phyloP scores from a whole-genome alignment of 2,888 invertebrate genomes.

The Buathra laborator region DNA sequence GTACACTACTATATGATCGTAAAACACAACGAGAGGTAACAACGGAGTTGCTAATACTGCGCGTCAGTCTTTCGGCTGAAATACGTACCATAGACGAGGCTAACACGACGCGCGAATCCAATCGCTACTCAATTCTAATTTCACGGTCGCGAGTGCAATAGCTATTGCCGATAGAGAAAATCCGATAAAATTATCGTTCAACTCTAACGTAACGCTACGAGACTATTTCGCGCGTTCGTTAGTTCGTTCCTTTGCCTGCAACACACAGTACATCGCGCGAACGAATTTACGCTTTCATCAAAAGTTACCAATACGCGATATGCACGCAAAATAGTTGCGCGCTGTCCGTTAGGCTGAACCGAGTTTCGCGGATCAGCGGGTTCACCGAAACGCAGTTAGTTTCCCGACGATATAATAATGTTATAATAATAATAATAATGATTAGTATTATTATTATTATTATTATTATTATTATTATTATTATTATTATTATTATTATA shows the following conservation, averaged over 20 bases:
- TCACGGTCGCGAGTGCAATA: conserved; percentile 66
- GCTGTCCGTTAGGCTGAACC: background rate
- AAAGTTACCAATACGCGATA: background rate
- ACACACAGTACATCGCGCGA: background rate
- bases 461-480: no score
- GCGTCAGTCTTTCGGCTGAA: background rate
- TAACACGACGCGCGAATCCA: conserved; percentile 38
- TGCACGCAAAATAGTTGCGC: conserved; percentile 15
- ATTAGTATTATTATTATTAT: no score
- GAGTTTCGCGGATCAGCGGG: conserved; percentile 19
- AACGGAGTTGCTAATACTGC: conserved; percentile 10
- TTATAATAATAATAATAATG: background rate
- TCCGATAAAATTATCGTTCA: conserved; percentile 52
- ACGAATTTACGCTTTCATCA: conserved; percentile 12
- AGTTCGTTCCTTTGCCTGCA: conserved; percentile 10
- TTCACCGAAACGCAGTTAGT: conserved; percentile 9
- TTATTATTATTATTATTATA: no score
- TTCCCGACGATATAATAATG: conserved; percentile 5
- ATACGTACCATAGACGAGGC: conserved; percentile 32
- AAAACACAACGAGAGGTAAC: background rate
- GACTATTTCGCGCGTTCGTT: conserved; percentile 2
- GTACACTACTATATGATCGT: conserved; percentile 17
- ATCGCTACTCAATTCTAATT: conserved; percentile 63
- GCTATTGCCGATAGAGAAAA: conserved; percentile 56
- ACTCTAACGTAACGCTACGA: conserved; percentile 25